Evolutionary conservation across 2,888 invertebrate genomes (phyloP).

Genomic region (Uloborus plumipes): DNA sequence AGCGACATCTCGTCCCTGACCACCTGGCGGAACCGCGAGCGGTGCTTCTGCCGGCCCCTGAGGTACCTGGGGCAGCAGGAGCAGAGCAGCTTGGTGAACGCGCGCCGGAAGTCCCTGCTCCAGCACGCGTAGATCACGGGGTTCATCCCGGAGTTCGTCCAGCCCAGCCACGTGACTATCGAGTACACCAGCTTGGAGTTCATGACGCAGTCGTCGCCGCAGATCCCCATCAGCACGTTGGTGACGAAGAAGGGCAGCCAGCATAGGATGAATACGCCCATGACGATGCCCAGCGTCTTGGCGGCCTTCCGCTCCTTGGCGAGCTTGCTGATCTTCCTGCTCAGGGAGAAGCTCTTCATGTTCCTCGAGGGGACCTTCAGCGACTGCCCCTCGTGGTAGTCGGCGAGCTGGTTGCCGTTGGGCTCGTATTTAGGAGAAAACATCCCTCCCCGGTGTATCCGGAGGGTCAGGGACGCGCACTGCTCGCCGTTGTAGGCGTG

Average conservation of each 20-base stretch:
- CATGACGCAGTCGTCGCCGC: conserved; percentile 82
- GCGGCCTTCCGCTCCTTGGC: conserved; percentile 98
- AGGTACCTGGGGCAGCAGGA: conserved; percentile 88
- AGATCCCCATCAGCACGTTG: conserved; percentile 89
- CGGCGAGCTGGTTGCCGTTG: conserved; percentile 16
- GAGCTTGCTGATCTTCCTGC: conserved; percentile 92
- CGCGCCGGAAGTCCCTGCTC: conserved; percentile 91
- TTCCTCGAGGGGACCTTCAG: conserved; percentile 52
- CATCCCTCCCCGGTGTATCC: conserved; percentile 91
- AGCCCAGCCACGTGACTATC: conserved; percentile 93
- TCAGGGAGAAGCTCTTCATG: conserved; percentile 89
- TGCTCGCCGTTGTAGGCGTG: conserved; percentile 69
- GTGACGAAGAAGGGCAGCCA: conserved; percentile 98
- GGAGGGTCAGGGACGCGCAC: conserved; percentile 78
- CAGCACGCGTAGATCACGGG: conserved; percentile 99
- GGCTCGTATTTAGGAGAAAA: conserved; percentile 32
- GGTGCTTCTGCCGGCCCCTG: conserved; percentile 73
- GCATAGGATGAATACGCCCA: conserved; percentile 93
- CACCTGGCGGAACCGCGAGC: conserved; percentile 46
- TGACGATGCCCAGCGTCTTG: conserved; percentile 95
- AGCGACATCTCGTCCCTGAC: conserved; percentile 46
- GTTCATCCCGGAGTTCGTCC: conserved; percentile 97
- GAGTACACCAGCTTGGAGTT: conserved; percentile 89
- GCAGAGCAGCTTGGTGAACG: conserved; percentile 91
- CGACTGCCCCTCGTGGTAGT: conserved; percentile 44